Evolutionary conservation across 1,140 invertebrate species (phyloP).

Genomic region (Euglossa dilemma): DNA sequence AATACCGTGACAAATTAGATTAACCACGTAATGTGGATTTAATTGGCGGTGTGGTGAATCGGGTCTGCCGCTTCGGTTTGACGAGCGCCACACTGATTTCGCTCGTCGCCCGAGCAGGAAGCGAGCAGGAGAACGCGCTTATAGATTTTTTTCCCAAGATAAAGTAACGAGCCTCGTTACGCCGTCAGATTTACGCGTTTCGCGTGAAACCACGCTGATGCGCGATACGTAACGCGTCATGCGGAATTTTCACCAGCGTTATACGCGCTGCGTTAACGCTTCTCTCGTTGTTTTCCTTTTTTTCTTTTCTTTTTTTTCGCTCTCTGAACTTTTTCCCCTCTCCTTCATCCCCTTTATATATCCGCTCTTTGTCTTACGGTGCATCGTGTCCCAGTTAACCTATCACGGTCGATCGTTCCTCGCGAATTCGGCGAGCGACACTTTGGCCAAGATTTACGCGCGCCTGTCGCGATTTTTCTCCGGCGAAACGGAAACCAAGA

Average conservation of each 20-base stretch:
- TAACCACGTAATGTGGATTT: slow-evolving; percentile 41
- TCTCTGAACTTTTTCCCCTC: no score
- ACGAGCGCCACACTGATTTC: slow-evolving; percentile 30
- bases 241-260: neutral
- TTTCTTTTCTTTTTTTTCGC: no score
- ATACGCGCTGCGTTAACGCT: neutral
- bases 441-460: no score
- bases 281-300: neutral
- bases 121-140: neutral
- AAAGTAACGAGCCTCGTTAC: slow-evolving; percentile 44
- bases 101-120: slow-evolving; percentile 25
- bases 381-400: neutral
- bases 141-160: slow-evolving; percentile 46
- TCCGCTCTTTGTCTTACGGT: no score
- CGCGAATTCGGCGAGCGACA: neutral
- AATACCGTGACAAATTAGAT: slow-evolving; percentile 50
- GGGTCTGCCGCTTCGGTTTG: slow-evolving; percentile 35
- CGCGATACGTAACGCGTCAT: neutral
- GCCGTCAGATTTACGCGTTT: slow-evolving; percentile 24
- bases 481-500: no score
- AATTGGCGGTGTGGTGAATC: slow-evolving; percentile 48
- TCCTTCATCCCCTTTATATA: no score
- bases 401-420: slow-evolving; percentile 4
- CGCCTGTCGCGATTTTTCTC: no score
- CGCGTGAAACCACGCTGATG: neutral